A percentile compares a stretch with the other conserved stretches of the same genome.
phyloP scores from a whole-genome alignment of 2,797 vertebrate genomes.

The Crypturellus tataupa region DNA sequence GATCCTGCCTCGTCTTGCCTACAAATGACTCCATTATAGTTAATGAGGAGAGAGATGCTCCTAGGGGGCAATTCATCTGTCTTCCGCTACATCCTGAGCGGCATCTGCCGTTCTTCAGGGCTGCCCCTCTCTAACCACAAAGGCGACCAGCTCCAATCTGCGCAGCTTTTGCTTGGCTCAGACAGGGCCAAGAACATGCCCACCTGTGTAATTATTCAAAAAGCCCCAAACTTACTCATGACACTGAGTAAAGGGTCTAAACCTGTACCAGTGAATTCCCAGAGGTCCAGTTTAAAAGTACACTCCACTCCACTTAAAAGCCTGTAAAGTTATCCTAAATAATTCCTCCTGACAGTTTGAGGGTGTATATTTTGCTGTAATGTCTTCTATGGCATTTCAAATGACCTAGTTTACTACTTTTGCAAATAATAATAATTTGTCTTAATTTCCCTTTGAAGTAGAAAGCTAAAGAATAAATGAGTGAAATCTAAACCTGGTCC shows the following conservation, averaged over 20 bases:
- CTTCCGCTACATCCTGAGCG: background rate
- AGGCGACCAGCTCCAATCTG: background rate
- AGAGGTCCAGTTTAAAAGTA: background rate
- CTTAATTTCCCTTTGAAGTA: conserved; percentile 61
- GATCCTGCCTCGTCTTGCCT: background rate
- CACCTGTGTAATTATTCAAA: background rate
- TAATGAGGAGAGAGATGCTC: background rate
- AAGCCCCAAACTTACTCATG: background rate
- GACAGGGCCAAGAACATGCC: background rate
- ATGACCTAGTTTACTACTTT: conserved; percentile 49
- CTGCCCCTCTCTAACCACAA: background rate
- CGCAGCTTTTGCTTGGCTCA: background rate
- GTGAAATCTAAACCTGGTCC: conserved; percentile 53
- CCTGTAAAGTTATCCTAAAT: conserved; percentile 20
- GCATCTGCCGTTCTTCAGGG: background rate
- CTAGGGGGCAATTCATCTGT: background rate
- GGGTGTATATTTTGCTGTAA: conserved; percentile 20
- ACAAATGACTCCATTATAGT: background rate
- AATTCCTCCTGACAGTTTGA: conserved; percentile 50
- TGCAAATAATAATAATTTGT: conserved; percentile 51
- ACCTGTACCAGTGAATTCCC: background rate
- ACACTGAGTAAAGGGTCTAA: background rate
- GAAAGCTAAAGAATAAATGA: conserved; percentile 17
- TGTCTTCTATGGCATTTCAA: conserved; percentile 41
- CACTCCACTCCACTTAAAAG: background rate